phyloP scores from a whole-genome alignment of 2,797 vertebrate species.

The Vireo griseus region DNA sequence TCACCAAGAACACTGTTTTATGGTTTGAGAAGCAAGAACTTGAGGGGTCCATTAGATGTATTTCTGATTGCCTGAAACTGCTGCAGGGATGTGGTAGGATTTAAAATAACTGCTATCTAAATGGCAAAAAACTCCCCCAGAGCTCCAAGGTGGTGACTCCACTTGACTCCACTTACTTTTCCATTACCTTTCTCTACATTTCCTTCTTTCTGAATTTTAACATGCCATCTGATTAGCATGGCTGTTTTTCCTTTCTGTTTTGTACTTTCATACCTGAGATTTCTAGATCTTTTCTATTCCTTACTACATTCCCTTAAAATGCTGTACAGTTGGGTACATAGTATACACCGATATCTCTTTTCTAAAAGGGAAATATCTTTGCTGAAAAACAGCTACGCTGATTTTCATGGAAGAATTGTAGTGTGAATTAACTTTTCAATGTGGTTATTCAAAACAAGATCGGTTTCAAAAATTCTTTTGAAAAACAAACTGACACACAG shows the following conservation, averaged over 20 bases:
- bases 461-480: background rate
- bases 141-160: background rate
- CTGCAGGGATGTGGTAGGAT: background rate
- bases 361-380: background rate
- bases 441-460: background rate
- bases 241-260: background rate
- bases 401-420: background rate
- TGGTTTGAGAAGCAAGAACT: background rate
- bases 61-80: background rate
- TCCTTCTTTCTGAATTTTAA: background rate
- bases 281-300: background rate
- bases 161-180: background rate
- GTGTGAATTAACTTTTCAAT: background rate
- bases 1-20: background rate
- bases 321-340: background rate
- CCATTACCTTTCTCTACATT: background rate
- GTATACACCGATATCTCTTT: background rate
- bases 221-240: background rate
- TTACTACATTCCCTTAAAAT: background rate
- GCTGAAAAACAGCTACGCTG: background rate
- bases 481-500: background rate
- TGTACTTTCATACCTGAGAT: background rate
- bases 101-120: background rate
- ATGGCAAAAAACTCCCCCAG: background rate
- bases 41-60: background rate